Conservation (phyloP, 53 echinoderm and acorn worm species). For the Glandiceps talaboti region DNA sequence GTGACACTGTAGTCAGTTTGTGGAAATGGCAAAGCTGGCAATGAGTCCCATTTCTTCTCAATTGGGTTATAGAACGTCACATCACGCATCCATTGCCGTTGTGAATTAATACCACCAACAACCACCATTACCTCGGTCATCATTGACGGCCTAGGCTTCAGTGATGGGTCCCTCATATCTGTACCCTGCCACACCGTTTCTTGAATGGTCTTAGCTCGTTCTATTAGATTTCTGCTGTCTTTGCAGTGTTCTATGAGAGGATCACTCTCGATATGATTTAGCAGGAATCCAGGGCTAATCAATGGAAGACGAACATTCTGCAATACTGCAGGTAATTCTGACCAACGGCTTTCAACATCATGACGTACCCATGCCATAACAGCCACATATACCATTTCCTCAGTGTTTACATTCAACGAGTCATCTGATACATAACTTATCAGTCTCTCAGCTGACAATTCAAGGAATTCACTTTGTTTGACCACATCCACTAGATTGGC, state of each 20-base stretch:
- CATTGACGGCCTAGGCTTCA: slow-evolving; percentile 47
- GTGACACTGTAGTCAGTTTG: slow-evolving; percentile 68
- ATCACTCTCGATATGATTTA: slow-evolving; percentile 8
- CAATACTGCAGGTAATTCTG: slow-evolving; percentile 24
- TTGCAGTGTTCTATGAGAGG: slow-evolving; percentile 18
- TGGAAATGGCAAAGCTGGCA: slow-evolving; percentile 49
- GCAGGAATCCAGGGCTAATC: slow-evolving; percentile 27
- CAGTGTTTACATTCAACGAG: slow-evolving; percentile 25
- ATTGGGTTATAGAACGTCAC: slow-evolving; percentile 41
- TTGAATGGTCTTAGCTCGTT: slow-evolving; percentile 47
- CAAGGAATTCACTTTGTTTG: slow-evolving; percentile 26
- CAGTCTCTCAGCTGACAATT: slow-evolving; percentile 21
- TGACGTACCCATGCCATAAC: slow-evolving; percentile 41
- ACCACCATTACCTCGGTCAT: slow-evolving; percentile 39
- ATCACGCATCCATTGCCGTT: slow-evolving; percentile 42
- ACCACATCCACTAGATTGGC: slow-evolving; percentile 25
- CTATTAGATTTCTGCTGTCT: slow-evolving; percentile 26
- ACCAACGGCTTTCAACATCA: slow-evolving; percentile 20
- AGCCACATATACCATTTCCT: slow-evolving; percentile 46
- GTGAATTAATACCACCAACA: slow-evolving; percentile 62
- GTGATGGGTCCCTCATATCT: slow-evolving; percentile 12
- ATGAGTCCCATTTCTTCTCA: slow-evolving; percentile 32
- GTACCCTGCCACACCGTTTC: slow-evolving; percentile 39
- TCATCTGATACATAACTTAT: slow-evolving; percentile 27
- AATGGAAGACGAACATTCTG: slow-evolving; percentile 38